A percentile compares a stretch with the other conserved stretches of the same genome.
phyloP scores from a whole-genome alignment of 2,113 vertebrate species.

The Saccopteryx leptura region DNA sequence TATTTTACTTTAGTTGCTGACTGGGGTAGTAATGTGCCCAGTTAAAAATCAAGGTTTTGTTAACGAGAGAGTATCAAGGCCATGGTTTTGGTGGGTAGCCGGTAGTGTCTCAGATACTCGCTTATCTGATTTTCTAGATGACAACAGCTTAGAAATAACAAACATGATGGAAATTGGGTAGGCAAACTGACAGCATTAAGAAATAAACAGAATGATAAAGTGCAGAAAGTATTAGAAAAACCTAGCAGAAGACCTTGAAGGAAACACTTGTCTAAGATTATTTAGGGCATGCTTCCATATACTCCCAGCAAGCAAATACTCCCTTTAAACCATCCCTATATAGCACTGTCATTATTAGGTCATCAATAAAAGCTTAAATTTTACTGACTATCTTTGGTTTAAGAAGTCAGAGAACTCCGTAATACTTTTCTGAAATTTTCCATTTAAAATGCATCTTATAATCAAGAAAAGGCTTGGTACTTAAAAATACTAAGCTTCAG shows the following conservation, averaged over 20 bases:
- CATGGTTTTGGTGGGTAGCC: neutral
- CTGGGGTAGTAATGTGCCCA: neutral
- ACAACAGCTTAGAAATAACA: slow-evolving; percentile 3
- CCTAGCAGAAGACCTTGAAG: neutral
- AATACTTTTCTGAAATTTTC: slow-evolving; percentile 76
- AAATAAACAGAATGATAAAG: neutral
- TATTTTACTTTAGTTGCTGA: slow-evolving; percentile 4
- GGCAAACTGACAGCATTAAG: neutral
- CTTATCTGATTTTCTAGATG: neutral
- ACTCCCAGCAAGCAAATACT: neutral
- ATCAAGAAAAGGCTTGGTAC: slow-evolving; percentile 58
- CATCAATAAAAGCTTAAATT: slow-evolving; percentile 68
- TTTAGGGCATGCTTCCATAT: neutral
- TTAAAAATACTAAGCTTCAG: slow-evolving; percentile 71
- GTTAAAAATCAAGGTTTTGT: neutral
- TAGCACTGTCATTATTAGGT: slow-evolving; percentile 46
- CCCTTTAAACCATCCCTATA: neutral
- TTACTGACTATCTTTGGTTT: slow-evolving; percentile 68
- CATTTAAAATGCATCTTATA: slow-evolving; percentile 67
- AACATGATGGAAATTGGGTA: neutral
- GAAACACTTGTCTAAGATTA: neutral
- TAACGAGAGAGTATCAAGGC: neutral
- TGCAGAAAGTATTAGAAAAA: neutral
- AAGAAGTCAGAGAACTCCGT: slow-evolving; percentile 36
- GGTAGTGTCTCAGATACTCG: neutral